A percentile compares a stretch with the other conserved stretches of the same genome.
phyloP scores from a whole-genome alignment of 2,797 vertebrate species.

The Coilia nasus region DNA sequence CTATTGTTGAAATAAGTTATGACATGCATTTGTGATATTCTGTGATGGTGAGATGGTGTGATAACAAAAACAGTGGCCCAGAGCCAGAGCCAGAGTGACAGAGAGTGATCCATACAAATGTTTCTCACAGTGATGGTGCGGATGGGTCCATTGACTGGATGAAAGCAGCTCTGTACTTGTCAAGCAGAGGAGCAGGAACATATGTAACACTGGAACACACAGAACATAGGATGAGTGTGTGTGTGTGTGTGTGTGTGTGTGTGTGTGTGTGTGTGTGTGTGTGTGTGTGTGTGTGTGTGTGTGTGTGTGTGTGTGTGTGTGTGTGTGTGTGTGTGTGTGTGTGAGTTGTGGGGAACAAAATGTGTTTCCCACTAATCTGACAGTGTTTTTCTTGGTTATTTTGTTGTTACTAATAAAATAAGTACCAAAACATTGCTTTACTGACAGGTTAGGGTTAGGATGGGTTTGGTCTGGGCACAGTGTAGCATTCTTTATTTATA shows the following conservation, averaged over 20 bases:
- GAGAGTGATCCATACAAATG: background rate
- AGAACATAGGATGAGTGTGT: background rate
- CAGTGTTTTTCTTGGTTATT: too few species aligned
- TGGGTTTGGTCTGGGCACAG: too few species aligned
- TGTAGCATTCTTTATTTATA: too few species aligned
- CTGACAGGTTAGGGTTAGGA: too few species aligned
- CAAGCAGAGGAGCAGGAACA: conserved; percentile 50
- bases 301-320: background rate
- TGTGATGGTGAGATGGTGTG: background rate
- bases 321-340: background rate
- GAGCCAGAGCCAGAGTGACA: background rate
- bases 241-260: background rate
- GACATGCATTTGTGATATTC: background rate
- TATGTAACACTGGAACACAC: conserved; percentile 47
- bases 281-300: conserved; percentile 8
- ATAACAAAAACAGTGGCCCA: background rate
- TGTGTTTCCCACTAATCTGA: too few species aligned
- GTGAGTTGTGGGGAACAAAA: too few species aligned
- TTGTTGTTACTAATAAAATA: too few species aligned
- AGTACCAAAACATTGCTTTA: too few species aligned
- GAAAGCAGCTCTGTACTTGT: conserved; percentile 39
- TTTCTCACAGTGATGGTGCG: background rate
- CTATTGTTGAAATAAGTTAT: background rate
- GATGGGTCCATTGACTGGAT: conserved; percentile 29
- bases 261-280: background rate